Conservation (phyloP, 2,113 vertebrate genomes). For the Corynorhinus townsendii region DNA sequence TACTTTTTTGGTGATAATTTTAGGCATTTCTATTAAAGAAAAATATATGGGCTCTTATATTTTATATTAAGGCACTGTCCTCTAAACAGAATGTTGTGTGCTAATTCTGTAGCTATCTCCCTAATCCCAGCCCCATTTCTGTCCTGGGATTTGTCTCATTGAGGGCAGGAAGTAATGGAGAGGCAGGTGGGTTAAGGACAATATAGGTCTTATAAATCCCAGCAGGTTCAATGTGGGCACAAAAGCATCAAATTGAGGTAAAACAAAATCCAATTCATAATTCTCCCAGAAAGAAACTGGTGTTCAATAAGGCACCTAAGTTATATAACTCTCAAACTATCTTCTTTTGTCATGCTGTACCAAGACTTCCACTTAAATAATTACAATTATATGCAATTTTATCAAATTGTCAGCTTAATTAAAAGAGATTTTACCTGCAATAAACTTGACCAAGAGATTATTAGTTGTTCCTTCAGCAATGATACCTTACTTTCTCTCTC, state of each 20-base stretch:
- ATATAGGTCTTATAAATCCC: background rate
- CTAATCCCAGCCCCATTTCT: background rate
- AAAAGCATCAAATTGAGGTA: constrained; percentile 23
- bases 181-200: background rate
- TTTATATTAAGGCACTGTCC: background rate
- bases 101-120: background rate
- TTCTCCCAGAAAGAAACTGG: constrained; percentile 14
- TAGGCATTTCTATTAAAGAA: background rate
- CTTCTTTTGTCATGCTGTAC: background rate
- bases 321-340: background rate
- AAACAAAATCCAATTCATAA: constrained; percentile 11
- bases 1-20: background rate
- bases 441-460: constrained; percentile 25
- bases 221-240: background rate
- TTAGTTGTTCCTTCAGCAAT: background rate
- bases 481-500: background rate
- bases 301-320: background rate
- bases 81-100: background rate
- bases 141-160: background rate
- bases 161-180: background rate
- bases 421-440: background rate
- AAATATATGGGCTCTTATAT: background rate
- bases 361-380: background rate
- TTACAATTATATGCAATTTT: background rate
- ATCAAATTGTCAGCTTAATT: background rate